Percentiles rank a stretch among this genome's conserved stretches.
phyloP scores from a whole-genome alignment of 2,888 invertebrate genomes.

The Palloptera scutellata region DNA sequence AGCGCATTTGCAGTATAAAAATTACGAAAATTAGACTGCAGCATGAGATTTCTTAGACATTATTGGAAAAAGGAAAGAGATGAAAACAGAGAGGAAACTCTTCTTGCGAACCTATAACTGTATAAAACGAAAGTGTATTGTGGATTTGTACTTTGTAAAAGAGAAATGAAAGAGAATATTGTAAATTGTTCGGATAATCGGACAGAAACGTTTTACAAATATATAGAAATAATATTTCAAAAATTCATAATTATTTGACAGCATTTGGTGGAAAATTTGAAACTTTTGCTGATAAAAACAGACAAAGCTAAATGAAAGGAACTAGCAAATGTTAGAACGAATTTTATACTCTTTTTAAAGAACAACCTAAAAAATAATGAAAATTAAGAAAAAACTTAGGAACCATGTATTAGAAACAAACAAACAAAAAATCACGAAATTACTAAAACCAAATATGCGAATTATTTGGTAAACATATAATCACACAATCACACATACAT shows the following conservation, averaged over 20 bases:
- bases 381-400: slow-evolving; percentile 15
- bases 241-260: no score
- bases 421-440: neutral
- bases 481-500: neutral
- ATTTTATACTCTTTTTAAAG: slow-evolving; percentile 32
- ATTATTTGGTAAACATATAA: slow-evolving; percentile 7
- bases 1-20: slow-evolving; percentile 50
- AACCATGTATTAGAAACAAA: slow-evolving; percentile 17
- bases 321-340: slow-evolving; percentile 42
- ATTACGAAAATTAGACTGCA: slow-evolving; percentile 39
- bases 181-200: no score
- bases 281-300: slow-evolving; percentile 25
- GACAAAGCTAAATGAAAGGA: slow-evolving; percentile 16
- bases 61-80: neutral
- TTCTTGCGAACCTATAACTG: no score
- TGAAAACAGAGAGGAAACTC: no score
- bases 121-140: no score
- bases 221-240: no score
- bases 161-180: slow-evolving; percentile 40
- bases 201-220: no score
- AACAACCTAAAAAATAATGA: slow-evolving; percentile 2
- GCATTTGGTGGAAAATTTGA: no score
- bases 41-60: slow-evolving; percentile 17
- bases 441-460: neutral
- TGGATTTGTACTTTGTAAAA: slow-evolving; percentile 17